phyloP scores from a whole-genome alignment of 2,797 vertebrate genomes.

The Protosalanx chinensis region DNA sequence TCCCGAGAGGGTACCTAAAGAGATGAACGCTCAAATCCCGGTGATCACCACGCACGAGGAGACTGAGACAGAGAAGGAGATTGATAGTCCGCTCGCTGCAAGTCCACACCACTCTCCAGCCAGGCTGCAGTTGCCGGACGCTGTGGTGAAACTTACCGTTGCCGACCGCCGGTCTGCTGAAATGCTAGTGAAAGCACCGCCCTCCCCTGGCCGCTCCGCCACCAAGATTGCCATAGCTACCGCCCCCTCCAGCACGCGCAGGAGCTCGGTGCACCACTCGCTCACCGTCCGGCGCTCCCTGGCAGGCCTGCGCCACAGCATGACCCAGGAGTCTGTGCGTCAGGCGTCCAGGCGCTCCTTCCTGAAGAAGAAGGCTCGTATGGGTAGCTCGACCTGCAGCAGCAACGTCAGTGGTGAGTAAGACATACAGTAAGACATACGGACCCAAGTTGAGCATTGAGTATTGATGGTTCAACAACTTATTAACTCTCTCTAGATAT shows the following conservation, averaged over 20 bases:
- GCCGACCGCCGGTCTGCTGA: conserved; percentile 63
- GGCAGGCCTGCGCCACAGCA: conserved; percentile 69
- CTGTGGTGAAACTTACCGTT: conserved; percentile 22
- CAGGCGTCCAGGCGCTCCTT: conserved; percentile 67
- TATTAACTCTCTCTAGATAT: too few relatives aligned
- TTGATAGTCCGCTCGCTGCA: conserved; percentile 29
- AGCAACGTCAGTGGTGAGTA: conserved; percentile 73
- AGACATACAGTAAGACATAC: too few relatives aligned
- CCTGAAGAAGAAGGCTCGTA: conserved; percentile 63
- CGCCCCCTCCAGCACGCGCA: conserved; percentile 26
- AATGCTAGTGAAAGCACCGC: background rate
- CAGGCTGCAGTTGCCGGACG: conserved; percentile 19
- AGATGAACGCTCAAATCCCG: background rate
- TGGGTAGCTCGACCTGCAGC: conserved; percentile 59
- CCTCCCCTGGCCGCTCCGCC: conserved; percentile 54
- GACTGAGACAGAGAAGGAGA: conserved; percentile 13
- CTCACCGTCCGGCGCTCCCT: conserved; percentile 73
- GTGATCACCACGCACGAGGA: background rate
- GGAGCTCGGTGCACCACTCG: conserved; percentile 59
- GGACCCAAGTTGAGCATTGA: too few relatives aligned
- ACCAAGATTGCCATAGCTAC: conserved; percentile 63
- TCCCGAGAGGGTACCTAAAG: conserved; percentile 12
- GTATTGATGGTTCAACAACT: too few relatives aligned
- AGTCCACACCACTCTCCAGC: conserved; percentile 28
- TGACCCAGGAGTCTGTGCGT: conserved; percentile 68